phyloP scores from a whole-genome alignment of 2,888 invertebrate species.

The Acrocyrtus sp. region DNA sequence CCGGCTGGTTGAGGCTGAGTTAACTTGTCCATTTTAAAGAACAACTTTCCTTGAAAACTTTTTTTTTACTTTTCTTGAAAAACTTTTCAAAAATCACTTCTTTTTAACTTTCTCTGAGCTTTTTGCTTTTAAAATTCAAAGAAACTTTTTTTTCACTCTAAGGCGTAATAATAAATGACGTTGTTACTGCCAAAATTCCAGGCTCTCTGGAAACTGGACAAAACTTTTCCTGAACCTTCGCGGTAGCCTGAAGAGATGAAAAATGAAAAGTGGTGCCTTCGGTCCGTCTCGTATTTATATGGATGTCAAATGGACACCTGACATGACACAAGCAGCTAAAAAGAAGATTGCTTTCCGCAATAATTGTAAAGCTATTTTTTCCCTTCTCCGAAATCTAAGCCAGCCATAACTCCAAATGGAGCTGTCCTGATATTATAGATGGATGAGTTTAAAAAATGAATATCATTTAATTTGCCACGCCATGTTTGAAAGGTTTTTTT shows the following conservation, averaged over 20 bases:
- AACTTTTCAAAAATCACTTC: slow-evolving; percentile 1
- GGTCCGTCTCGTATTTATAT: slow-evolving; percentile 31
- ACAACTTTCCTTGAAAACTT: not conserved
- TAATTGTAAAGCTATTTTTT: too few species aligned
- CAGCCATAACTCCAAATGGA: too few species aligned
- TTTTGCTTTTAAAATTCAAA: too few species aligned
- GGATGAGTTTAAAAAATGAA: slow-evolving; percentile 45
- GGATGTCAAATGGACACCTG: slow-evolving; percentile 48
- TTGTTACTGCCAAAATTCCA: too few species aligned
- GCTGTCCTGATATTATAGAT: too few species aligned
- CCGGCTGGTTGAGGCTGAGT: not conserved
- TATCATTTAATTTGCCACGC: slow-evolving; percentile 42
- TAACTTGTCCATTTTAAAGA: slow-evolving; percentile 17
- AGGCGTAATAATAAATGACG: too few species aligned
- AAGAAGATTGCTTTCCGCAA: too few species aligned
- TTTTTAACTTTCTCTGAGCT: slow-evolving; percentile 1
- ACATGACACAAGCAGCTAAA: slow-evolving; percentile 41
- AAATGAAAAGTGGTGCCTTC: slow-evolving; percentile 33
- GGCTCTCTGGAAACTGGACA: too few species aligned
- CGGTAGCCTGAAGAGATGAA: slow-evolving; percentile 25
- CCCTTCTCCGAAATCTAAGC: too few species aligned
- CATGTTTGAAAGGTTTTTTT: slow-evolving; percentile 23
- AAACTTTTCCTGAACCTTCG: too few species aligned
- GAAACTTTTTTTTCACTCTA: too few species aligned
- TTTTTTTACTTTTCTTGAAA: slow-evolving; percentile 8